These are phyloP conservation scores for Palythoa grandiflora DNA, from an alignment of 92 coral and sea anemone species.

Conservation along the genomic window DNA sequence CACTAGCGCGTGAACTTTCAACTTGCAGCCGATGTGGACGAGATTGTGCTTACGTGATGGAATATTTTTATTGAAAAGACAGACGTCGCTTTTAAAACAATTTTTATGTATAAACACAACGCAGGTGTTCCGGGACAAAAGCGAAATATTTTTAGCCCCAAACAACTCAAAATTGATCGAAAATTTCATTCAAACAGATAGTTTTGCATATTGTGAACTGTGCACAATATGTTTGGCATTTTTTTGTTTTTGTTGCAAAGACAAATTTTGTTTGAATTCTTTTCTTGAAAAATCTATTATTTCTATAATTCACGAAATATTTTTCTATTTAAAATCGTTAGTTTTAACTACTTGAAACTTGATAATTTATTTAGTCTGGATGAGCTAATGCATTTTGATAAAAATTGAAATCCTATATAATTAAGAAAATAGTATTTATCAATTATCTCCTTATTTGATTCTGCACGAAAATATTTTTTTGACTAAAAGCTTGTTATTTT, in stretches of 20 bases:
- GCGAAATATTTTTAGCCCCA: background rate
- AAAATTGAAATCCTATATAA: background rate
- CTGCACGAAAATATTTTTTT: no score
- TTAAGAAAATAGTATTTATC: no score
- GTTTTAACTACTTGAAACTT: slow-evolving; percentile 11
- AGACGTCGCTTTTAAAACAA: background rate
- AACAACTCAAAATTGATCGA: background rate
- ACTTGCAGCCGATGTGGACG: background rate
- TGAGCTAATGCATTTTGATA: background rate
- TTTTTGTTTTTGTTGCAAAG: background rate
- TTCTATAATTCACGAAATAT: background rate
- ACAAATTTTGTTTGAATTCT: background rate
- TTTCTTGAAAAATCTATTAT: background rate
- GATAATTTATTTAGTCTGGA: background rate
- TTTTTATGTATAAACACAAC: background rate
- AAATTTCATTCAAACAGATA: background rate
- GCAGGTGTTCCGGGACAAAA: background rate
- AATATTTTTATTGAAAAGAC: background rate
- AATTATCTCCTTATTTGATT: no score
- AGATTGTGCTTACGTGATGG: background rate
- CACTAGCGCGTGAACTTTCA: background rate
- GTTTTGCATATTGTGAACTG: background rate
- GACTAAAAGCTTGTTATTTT: no score
- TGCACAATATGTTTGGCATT: background rate
- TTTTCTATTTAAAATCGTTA: background rate